Conservation (phyloP, 2,113 vertebrate genomes). For the Pangasianodon hypophthalmus region DNA sequence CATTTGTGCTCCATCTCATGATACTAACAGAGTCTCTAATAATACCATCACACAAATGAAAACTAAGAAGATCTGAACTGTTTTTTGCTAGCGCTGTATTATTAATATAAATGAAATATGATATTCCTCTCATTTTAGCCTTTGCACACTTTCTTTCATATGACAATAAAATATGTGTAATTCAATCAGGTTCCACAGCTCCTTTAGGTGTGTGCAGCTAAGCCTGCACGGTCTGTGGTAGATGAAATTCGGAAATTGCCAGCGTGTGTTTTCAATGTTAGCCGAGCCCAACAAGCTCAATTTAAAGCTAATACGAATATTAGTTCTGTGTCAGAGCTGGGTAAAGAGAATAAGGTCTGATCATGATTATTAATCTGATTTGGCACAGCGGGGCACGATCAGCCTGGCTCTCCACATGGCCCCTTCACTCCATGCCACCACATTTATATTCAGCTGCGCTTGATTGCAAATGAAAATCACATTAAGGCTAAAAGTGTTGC, state of each 20-base stretch:
- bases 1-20: neutral
- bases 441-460: slow-evolving; percentile 30
- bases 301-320: slow-evolving; percentile 58
- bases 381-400: slow-evolving; percentile 53
- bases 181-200: slow-evolving; percentile 64
- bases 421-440: slow-evolving; percentile 23
- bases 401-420: slow-evolving; percentile 44
- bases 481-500: slow-evolving; percentile 31
- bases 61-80: slow-evolving; percentile 25
- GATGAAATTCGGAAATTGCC: slow-evolving; percentile 64
- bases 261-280: slow-evolving; percentile 49
- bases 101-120: slow-evolving; percentile 18
- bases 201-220: slow-evolving; percentile 32
- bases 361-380: slow-evolving; percentile 65
- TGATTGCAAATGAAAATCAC: slow-evolving; percentile 42
- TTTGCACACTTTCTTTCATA: slow-evolving; percentile 1
- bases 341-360: slow-evolving; percentile 39
- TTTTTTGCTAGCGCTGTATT: slow-evolving; percentile 25
- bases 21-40: neutral
- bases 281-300: slow-evolving; percentile 53
- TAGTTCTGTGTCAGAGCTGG: slow-evolving; percentile 39
- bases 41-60: neutral
- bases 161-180: slow-evolving; percentile 73
- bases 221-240: slow-evolving; percentile 64
- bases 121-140: neutral